Base-by-base conservation (phyloP, 2,113 vertebrate genomes). In the Trematocara marginatum region DNA sequence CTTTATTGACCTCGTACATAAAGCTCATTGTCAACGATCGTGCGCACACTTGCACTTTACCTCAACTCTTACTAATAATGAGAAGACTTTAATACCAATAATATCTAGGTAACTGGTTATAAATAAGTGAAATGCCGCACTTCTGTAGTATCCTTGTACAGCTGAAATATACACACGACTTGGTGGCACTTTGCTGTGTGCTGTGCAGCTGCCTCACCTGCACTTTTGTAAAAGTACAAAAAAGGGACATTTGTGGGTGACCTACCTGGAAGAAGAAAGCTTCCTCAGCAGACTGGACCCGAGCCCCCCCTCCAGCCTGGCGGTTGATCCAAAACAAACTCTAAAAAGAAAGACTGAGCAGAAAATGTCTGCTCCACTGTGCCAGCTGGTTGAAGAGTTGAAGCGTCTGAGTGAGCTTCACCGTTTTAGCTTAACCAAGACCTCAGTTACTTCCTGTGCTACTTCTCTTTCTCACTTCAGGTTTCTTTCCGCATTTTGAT, bases 371-470 rank as follows among this genome's bases (percentile, higher is more conserved):
- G 84, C 86, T 52, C 81, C 53, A 2, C 57, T 4, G 18, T 10
- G 9, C 35, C 69, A 40, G 80, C 87, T 53, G 78, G 6, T 82
- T 82, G 35, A 35, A 83, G 53, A 81, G 35, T n/a, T 3, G 23
- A 71, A 78, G 81, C 6, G 26, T 82, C 23, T 88, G 20, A 31
- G 40, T 11, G 26, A 82, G 66, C 64, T 74, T 91, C 82, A 52
- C 9, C 6, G 66, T 81, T 83, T 34, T 35, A 86, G 80, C 71
- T 56, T 4, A 85, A 94, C 94, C 90, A 64, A 93, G 92, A 95
- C 92, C 92, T 93, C 92, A 90, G 61, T 90, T 84, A 95, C 95
- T 96, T 96, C 96, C 96, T 96, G 96, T 95, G 86, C 90, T 81
- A 96, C 95, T 96, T 96, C 95, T 95, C 92, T 66, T 92, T 94